Base-by-base conservation (phyloP, 2,113 vertebrate species). In the Crotalus horridus region DNA sequence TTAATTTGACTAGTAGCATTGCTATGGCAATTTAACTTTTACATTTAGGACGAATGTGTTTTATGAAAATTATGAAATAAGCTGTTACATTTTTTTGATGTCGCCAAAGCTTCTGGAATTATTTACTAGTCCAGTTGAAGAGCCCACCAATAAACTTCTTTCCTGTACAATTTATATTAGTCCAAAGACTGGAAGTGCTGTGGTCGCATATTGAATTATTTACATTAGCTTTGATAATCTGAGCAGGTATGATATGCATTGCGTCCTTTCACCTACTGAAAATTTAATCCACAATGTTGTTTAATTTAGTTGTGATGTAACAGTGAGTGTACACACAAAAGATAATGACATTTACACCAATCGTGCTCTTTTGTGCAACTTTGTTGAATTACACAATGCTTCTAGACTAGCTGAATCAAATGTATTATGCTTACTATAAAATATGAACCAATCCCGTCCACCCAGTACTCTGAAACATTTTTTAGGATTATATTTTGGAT, bases 161-260 rank as follows among this genome's bases (percentile, higher is more conserved):
- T 33, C 39, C 87, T 87, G 74, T 95, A 95, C 95, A 94, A 89
- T 87, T 89, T 93, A 64, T 91, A 90, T 11, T 92, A 91, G 93
- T 95, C 89, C 64, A 94, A 96, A 69, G 81, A 94, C 93, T 92
- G 59, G 56, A 58, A 85, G 15, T 86, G 91, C 43, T 54, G 51
- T 90, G 93, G 24, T 46, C 23, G 26, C 17, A 85, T 93, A 96
- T 95, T 93, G 89, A 96, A 95, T 96, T 43, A 43, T 96, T 94
- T 92, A 94, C 89, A 46, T 86, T 94, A 93, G 54, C 55, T 92
- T 93, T 90, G 88, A 15, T 69, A 69, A 0, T 91, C 48, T 94
- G 95, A 85, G 87, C 48, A 91, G 87, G 29, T 64, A 24, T 46
- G 51, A 61, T 15, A 4, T 69, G 15, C 6, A 39, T 51, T 85